Base-by-base conservation (phyloP, 2,888 invertebrate genomes). In the Leptura quadrifasciata region DNA sequence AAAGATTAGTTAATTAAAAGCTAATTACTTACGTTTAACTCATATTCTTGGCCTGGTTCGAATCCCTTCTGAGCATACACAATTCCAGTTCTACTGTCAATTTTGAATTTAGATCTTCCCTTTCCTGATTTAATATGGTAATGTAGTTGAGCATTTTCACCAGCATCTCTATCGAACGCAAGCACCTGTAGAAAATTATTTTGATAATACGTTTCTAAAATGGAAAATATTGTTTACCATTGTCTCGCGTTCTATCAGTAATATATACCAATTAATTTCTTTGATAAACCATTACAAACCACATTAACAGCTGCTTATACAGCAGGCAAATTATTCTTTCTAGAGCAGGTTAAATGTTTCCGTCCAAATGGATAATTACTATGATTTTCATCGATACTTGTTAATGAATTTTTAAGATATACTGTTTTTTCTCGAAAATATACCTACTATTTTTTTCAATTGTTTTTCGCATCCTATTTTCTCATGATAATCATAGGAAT, bases 111-210 rank as follows among this genome's bases (percentile, higher is more conserved):
- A 31, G 94, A 94, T 82, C 94, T 94, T 69, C 94, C 95, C 80
- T 94, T 92, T 15, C 95, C 95, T 15, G 95, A 94, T 88, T 94
- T 94, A 65, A 94, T 93, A 85, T 94, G 93, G 91, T 97, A 98
- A 21, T 93, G 93, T 81, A 98, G 93, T 82, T 94, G 92, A 72
- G 95, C 95, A 90, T 98, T 98, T 80, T 91, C 92, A 9, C 95
- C 96, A 71, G 91, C 91, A 89, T 98, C 98, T 82, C 91, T 91
- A 89, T 98, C 98, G 81, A 93, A 92, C 15, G 97, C 97, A 80
- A 95, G 90, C 80, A 97, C 95, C 93, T 95, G 80, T 18, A 75
- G 47, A 74, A 74, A 75, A 58, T 61, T 63, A 63, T 60, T 63
- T 54, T 90, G 75, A 55, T 71, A 67, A n/a, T 35, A 17, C 9